These are phyloP conservation scores for Melipona quadrifasciata DNA, from an alignment of 1,140 invertebrate species.

Conservation along the genomic window DNA sequence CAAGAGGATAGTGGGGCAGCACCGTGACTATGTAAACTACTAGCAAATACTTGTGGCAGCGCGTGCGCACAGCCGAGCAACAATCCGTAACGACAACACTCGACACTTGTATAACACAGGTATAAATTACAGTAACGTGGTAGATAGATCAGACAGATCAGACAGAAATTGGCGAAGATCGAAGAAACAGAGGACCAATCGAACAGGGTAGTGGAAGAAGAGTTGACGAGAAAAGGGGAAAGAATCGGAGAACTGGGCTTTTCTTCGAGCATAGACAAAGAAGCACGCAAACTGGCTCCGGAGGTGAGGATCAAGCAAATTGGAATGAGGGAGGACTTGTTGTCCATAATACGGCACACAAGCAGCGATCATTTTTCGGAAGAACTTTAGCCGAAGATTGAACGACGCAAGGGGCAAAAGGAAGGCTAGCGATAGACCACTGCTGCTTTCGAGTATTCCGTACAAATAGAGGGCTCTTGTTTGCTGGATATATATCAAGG, in stretches of 20 bases:
- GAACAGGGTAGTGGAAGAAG: background rate
- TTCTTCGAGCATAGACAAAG: slow-evolving; percentile 51
- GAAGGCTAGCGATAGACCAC: slow-evolving; percentile 18
- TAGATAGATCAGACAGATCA: background rate
- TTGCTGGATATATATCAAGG: slow-evolving; percentile 22
- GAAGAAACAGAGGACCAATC: background rate
- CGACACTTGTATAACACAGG: background rate
- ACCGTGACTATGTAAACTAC: slow-evolving; percentile 68
- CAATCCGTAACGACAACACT: slow-evolving; percentile 15
- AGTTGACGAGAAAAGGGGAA: background rate
- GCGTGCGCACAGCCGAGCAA: slow-evolving; percentile 55
- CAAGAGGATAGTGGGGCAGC: slow-evolving; percentile 15
- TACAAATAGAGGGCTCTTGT: slow-evolving; percentile 63
- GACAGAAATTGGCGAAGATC: background rate
- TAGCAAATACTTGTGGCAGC: slow-evolving; percentile 37
- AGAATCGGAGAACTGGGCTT: slow-evolving; percentile 27
- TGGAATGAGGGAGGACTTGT: slow-evolving; percentile 82
- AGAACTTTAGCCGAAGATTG: slow-evolving; percentile 75
- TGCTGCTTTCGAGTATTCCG: slow-evolving; percentile 27
- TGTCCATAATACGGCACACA: slow-evolving; percentile 81
- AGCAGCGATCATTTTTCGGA: slow-evolving; percentile 82
- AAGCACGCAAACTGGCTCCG: slow-evolving; percentile 81
- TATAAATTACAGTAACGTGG: background rate
- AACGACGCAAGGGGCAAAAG: slow-evolving; percentile 7
- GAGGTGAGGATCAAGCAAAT: slow-evolving; percentile 81